Evolutionary conservation across 2,888 invertebrate genomes (phyloP), one percentile per base, ranked within the genome.

Genomic region (Drosophila neutralis): DNA sequence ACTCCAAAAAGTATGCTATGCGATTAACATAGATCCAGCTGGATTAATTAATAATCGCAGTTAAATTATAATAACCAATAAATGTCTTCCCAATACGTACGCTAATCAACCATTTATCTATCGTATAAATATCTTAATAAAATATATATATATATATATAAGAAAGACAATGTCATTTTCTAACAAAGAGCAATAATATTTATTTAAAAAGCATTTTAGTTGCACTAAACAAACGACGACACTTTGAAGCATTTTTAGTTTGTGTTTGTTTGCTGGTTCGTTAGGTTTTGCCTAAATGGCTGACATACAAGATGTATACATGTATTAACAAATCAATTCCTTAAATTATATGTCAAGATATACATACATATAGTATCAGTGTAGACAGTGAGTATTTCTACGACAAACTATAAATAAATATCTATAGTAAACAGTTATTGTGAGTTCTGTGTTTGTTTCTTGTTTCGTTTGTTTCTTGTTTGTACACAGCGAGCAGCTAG

Each of bases 301-400:
- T 21, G 49, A 58, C 33, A 60, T 51, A 71, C 45, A 18, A 31
- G 42, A 40, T 66, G 57, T 60, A 63, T 49, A 36, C 54, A 63
- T 53, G 51, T 60, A 38, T 66, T 69, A 74, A 78, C 83, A 87
- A 87, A 85, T 89, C 90, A 84, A 84, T 84, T 84, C 90, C 84
- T 89, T 86, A 84, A 84, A 89, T 84, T 74, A 84, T 79, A 84
- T 84, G 78, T 84, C 69, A 87, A 80, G 62, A 73, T 70, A 76
- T 69, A 73, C 59, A 27, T 79, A 63, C 59, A 29, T 79, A 63
- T 62, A 78, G 69, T 69, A 59, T 67, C 45, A 69, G 72, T 84
- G 66, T 85, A 85, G 73, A 84, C 68, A 85, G 86, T 84, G 84
- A 84, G 90, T 89, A 84, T 84, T 84, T 59, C 59, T 69, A 73